A percentile compares a stretch with the other conserved stretches of the same genome.
phyloP scores from a whole-genome alignment of 2,888 invertebrate species.

The Lymantria dispar region DNA sequence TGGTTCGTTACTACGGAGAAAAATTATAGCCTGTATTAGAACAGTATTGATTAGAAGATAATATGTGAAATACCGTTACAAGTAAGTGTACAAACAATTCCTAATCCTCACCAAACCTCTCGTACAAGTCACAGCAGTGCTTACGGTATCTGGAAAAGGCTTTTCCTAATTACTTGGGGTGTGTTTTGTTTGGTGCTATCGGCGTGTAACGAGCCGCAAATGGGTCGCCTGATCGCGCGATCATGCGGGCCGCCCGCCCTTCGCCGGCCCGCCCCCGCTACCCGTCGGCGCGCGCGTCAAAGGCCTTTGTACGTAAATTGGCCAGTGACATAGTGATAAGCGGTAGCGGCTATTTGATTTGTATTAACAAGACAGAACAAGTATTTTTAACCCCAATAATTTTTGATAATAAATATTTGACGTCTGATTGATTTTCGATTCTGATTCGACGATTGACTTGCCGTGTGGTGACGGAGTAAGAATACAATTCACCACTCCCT shows the following conservation, averaged over 20 bases:
- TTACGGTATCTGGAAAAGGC: constrained; percentile 59
- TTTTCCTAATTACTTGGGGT: constrained; percentile 81
- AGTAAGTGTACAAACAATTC: constrained; percentile 3
- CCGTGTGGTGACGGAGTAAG: too few relatives aligned
- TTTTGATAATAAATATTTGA: too few relatives aligned
- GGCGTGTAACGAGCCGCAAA: constrained; percentile 80
- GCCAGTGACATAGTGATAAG: constrained; percentile 28
- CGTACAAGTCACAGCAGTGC: constrained; percentile 42
- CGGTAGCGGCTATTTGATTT: constrained; percentile 32
- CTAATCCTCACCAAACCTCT: constrained; percentile 16
- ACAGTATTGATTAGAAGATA: too few relatives aligned
- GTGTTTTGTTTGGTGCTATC: constrained; percentile 81
- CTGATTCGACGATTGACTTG: too few relatives aligned
- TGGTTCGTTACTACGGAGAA: too few relatives aligned
- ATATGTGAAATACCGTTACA: too few relatives aligned
- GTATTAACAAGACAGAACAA: too few relatives aligned
- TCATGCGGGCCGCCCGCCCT: constrained; percentile 77
- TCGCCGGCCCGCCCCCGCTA: constrained; percentile 38
- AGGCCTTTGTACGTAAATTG: constrained; percentile 77
- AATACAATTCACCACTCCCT: too few relatives aligned
- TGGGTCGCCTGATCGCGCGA: constrained; percentile 77
- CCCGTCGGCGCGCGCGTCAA: constrained; percentile 57
- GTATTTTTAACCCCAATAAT: too few relatives aligned
- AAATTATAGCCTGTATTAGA: too few relatives aligned
- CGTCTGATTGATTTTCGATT: too few relatives aligned